Evolutionary conservation across 1,140 invertebrate species (phyloP), one percentile per base, ranked within the genome.

Genomic region (Zaprionus camerounensis): DNA sequence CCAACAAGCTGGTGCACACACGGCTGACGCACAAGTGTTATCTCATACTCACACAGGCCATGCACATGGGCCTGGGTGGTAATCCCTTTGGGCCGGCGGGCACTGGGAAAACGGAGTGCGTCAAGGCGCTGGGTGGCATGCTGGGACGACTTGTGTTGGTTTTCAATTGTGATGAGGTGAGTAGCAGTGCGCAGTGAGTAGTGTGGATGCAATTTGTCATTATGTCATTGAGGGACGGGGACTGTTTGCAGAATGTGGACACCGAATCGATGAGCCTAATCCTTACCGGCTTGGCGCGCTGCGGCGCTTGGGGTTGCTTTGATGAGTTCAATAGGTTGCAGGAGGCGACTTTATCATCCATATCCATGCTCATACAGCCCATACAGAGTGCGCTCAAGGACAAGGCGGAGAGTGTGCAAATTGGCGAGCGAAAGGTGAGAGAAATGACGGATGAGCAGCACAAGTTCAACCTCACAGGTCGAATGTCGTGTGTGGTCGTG

Each of bases 31-130:
- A 99, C 92, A 97, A 98, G 91, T 99, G 98, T 92, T 99, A 98
- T 93, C 94, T 99, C 20, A 98, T 98, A 24, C 93, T 99, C 36
- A 99, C 97, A 17, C 98, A 99, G 95, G 97, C 98, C 5, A 96
- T 99, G 95, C 95, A 97, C 90, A 96, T 99, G 93, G 99, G 99
- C 5, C 94, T 99, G 56, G 98, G 99, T 66, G 99, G 99, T 12
- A 99, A 99, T 94, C 99, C 99, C 0, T 99, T 99, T 91, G 99
- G 99, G n/a, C 98, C 98, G 17, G 98, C 98, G 75, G 98, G 98
- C 66, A 99, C 98, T 1, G 99, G 98, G 0, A 99, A 99, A 94
- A 99, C 98, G 6, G 98, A 99, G 93, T 98, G 98, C 41, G 98
- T 99, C 0, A 99, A 99, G 94, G 98, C 98, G 15, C 93, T 99